Base-by-base conservation (phyloP, 64 coral and sea anemone genomes). In the Pachyseris speciosa region DNA sequence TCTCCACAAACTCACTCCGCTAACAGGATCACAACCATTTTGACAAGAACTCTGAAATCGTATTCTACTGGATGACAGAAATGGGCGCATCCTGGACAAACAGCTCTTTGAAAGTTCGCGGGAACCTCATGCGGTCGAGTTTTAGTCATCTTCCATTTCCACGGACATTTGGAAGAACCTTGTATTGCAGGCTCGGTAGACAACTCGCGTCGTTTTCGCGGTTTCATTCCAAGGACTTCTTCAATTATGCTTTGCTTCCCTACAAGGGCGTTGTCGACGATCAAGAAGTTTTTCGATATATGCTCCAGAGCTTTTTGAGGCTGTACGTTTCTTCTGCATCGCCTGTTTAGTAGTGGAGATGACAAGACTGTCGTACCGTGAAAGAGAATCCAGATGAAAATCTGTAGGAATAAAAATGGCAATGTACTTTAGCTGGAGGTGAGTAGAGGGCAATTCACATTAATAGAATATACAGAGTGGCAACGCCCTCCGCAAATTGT, bases 21-120 rank as follows among this genome's bases (percentile, higher is more conserved):
- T 67, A 17, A 43, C 58, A 20, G 55, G 53, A 32, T 88, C 86
- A 44, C 86, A 89, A 0, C 52, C 71, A 64, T 89, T 37, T n/a
- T 64, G 2, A 42, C 71, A 9, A 89, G 58, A 60, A 77, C 86
- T 78, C 17, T 64, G 6, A 89, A 22, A 9, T 36, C 26, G 19
- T 89, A 89, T 0, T 17, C n/a, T 16, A 89, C 49, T 13, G 70
- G 53, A 0, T 41, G 3, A 13, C 38, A 76, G 38, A 26, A 64
- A n/a, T 89, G 53, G 4, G 7, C 32, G 7, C 37, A 65, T 7
- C 44, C 36, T 20, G 39, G 72, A 45, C 70, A 88, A 59, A n/a
- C 52, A 22, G 50, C 42, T 71, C 53, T 6, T 50, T 6, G 9
- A 0, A 75, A 19, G 5, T 11, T 31, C 9, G 34, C 22, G 10